phyloP scores from a whole-genome alignment of 2,888 invertebrate genomes.

The Cetonia aurata region DNA sequence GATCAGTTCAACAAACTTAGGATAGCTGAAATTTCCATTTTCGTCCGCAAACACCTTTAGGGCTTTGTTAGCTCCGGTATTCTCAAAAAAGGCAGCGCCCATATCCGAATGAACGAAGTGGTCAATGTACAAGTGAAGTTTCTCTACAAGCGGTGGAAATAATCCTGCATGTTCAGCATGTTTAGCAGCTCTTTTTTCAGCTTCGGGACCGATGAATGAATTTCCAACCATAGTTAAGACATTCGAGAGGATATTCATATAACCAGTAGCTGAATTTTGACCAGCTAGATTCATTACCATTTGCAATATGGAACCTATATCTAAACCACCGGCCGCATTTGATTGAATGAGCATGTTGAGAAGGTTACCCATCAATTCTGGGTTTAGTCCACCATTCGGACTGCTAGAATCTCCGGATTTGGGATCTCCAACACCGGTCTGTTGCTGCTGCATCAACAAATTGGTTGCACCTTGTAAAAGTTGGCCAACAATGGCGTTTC shows the following conservation, averaged over 20 bases:
- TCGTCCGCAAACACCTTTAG: constrained; percentile 78
- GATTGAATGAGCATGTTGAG: constrained; percentile 69
- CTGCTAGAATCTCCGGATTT: constrained; percentile 19
- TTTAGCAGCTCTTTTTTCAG: constrained; percentile 71
- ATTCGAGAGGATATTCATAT: constrained; percentile 68
- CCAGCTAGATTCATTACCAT: not conserved
- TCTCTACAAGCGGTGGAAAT: constrained; percentile 78
- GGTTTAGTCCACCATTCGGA: constrained; percentile 68
- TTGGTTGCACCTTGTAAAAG: constrained; percentile 66
- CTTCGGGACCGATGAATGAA: constrained; percentile 69
- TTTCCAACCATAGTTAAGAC: constrained; percentile 70
- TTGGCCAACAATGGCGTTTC: constrained; percentile 62
- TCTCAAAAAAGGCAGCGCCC: constrained; percentile 80
- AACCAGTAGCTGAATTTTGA: not conserved
- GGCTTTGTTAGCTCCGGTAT: constrained; percentile 78
- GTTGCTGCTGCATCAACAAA: constrained; percentile 30
- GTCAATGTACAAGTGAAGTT: constrained; percentile 82
- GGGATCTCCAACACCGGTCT: constrained; percentile 2
- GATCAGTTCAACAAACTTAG: constrained; percentile 80
- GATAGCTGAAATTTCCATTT: constrained; percentile 79
- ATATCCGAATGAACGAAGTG: constrained; percentile 84
- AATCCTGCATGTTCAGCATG: constrained; percentile 80
- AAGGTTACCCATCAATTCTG: constrained; percentile 71
- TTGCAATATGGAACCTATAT: constrained; percentile 38
- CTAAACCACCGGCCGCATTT: constrained; percentile 41